Percentiles rank a stretch among this genome's conserved stretches.
Evolutionary conservation across 2,797 vertebrate genomes (phyloP).

Genomic region (Pagetopsis macropterus): DNA sequence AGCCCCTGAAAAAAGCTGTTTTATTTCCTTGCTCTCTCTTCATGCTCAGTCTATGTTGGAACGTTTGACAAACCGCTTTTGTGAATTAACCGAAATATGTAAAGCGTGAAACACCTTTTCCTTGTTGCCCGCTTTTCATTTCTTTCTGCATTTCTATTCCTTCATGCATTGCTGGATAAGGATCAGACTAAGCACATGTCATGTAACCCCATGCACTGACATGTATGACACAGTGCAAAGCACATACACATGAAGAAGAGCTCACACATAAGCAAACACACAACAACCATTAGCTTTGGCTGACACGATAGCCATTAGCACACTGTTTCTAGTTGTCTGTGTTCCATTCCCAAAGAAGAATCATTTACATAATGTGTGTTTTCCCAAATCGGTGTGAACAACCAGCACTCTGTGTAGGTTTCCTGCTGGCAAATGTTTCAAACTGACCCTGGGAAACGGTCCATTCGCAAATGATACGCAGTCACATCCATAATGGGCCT

Average conservation of each 20-base stretch:
- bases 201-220: background rate
- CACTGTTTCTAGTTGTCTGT: constrained; percentile 71
- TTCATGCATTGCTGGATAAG: constrained; percentile 9
- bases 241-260: constrained; percentile 6
- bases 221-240: constrained; percentile 14
- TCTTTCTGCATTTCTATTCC: constrained; percentile 10
- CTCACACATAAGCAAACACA: constrained; percentile 53
- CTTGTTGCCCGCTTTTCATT: constrained; percentile 30
- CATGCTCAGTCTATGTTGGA: background rate
- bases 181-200: constrained; percentile 21
- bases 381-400: constrained; percentile 83
- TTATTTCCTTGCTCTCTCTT: constrained; percentile 31
- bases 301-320: constrained; percentile 82
- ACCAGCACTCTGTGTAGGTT: constrained; percentile 82
- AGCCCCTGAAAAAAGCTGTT: constrained; percentile 40
- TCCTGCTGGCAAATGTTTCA: constrained; percentile 85
- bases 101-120: constrained; percentile 54
- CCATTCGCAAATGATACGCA: constrained; percentile 76
- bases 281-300: constrained; percentile 80
- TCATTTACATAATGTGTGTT: constrained; percentile 88
- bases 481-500: constrained; percentile 84
- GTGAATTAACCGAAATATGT: constrained; percentile 50
- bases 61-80: constrained; percentile 51
- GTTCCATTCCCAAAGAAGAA: constrained; percentile 79
- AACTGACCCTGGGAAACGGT: constrained; percentile 85